Conservation (phyloP, 2,797 vertebrate species). For the Sandelia bainsii region DNA sequence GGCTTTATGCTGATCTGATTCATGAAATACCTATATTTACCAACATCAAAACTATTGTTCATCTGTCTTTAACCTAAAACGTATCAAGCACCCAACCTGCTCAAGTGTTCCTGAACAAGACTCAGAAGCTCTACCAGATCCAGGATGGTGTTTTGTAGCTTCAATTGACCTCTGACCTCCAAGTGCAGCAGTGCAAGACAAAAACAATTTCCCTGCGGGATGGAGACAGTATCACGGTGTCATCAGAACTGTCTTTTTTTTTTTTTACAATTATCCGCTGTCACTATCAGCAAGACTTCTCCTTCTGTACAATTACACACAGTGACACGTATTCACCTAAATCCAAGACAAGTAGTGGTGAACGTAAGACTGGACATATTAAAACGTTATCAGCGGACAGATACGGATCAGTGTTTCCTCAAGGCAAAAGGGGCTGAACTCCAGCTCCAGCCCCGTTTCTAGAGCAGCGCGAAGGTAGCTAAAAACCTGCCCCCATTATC, state of each 20-base stretch:
- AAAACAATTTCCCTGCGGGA: conserved; percentile 6
- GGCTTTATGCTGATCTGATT: background rate
- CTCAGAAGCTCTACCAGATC: background rate
- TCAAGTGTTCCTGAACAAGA: conserved; percentile 1
- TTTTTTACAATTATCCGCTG: background rate
- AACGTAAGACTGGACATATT: background rate
- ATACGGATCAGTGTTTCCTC: conserved; percentile 44
- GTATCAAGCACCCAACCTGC: too few relatives aligned
- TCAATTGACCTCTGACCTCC: conserved; percentile 32
- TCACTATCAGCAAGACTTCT: background rate
- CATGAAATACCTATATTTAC: background rate
- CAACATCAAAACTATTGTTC: background rate
- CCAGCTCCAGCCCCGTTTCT: conserved; percentile 33
- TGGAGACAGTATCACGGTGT: background rate
- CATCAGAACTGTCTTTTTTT: background rate
- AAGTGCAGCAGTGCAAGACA: background rate
- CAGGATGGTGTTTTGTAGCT: background rate
- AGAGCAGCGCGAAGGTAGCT: conserved; percentile 45
- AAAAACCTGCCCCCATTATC: conserved; percentile 45
- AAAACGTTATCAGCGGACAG: conserved; percentile 6
- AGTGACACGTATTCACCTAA: background rate
- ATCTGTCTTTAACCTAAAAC: background rate
- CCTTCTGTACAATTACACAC: background rate
- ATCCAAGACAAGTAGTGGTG: background rate
- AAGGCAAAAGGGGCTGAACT: conserved; percentile 47